Base-by-base conservation (phyloP, 2,888 invertebrate genomes). In the Tetragnatha montana region DNA sequence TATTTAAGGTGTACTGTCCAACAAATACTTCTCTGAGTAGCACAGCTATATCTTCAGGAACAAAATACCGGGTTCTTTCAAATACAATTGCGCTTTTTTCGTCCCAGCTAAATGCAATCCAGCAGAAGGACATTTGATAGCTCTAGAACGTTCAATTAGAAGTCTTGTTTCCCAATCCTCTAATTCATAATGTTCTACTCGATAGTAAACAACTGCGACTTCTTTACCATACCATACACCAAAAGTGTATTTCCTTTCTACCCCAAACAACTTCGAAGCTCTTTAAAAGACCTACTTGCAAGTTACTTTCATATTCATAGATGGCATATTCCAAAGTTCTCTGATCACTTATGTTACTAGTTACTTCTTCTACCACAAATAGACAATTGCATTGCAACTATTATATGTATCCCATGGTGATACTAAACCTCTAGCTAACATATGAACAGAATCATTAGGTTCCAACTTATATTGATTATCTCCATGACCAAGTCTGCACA, bases 331-430 rank as follows among this genome's bases (percentile, higher is more conserved):
- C 99, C 92, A 98, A 96, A 94, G 97, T 97, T 91, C 98, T 94
- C 93, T 99, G 99, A 94, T 99, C 99, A 93, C 97, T 97, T 91
- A 98, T 97, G 93, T 99, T 99, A 93, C 96, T 96, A 0, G 98
- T 97, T 0, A 96, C 94, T 93, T 97, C 96, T 94, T 98, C 98
- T 7, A 98, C 96, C 35, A 99, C 95, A 93, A 99, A 97, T 91
- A 93, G 60, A 99, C 96, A 1, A 96, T 95, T 0, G 98, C 96
- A 1, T 95, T 93, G 51, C 95, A 94, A 88, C 96, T 95, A 2
- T 95, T 95, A 93, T 97, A 98, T 17, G 96, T 93, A 92, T 96
- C 95, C 97, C 97, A 99, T 0, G 98, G 98, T 92, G 96, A 95
- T 14, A 96, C 95, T 93, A 99, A 95, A 8, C 97, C 98, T 14